Conservation (phyloP, 2,113 vertebrate species). For the Gopherus evgoodei region DNA sequence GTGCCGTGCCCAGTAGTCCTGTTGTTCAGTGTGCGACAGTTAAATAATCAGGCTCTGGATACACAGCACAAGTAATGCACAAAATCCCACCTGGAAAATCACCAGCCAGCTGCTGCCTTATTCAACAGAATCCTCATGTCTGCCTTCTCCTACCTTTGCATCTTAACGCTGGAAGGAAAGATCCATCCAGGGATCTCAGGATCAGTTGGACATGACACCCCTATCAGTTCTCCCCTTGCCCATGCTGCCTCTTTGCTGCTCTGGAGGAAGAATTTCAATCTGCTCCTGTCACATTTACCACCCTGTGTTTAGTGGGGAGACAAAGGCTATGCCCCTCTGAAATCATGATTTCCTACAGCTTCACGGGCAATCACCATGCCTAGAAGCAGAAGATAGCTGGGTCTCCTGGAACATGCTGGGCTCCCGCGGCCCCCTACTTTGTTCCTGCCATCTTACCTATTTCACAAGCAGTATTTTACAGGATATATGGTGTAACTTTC, state of each 20-base stretch:
- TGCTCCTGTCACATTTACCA: background rate
- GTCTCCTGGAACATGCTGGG: background rate
- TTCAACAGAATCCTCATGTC: background rate
- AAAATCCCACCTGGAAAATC: background rate
- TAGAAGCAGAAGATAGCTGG: background rate
- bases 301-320: background rate
- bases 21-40: background rate
- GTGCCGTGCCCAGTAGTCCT: background rate
- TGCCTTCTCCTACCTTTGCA: background rate
- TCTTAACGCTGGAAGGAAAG: background rate
- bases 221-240: background rate
- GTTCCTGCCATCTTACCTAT: background rate
- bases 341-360: background rate
- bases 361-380: background rate
- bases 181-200: background rate
- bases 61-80: background rate
- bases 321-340: background rate
- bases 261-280: background rate
- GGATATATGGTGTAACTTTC: background rate
- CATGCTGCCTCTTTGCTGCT: background rate
- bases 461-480: background rate
- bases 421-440: background rate
- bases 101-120: background rate
- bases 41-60: background rate
- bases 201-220: background rate